These are phyloP conservation scores for Thamnophis sirtalis DNA, from an alignment of 2,113 vertebrate species.

Conservation along the genomic window DNA sequence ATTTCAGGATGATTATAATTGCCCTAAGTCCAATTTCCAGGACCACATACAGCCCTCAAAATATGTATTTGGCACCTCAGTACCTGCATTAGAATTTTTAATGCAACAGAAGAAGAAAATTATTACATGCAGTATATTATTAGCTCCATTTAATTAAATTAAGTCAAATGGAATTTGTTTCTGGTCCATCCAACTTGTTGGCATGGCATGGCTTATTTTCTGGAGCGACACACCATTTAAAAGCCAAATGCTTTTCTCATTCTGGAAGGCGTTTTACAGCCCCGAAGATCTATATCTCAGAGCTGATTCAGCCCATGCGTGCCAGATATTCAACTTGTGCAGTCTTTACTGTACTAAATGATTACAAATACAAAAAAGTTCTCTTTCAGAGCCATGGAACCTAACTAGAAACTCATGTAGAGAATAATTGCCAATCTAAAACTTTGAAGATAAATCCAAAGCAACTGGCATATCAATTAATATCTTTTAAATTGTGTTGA, in stretches of 20 bases:
- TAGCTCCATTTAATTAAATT: background rate
- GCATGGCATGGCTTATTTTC: background rate
- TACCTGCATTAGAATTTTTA: background rate
- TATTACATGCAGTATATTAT: background rate
- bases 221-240: background rate
- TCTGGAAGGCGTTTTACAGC: background rate
- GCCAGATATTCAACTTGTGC: background rate
- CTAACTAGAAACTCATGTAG: constrained; percentile 7
- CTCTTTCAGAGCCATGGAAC: constrained; percentile 4
- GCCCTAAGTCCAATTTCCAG: background rate
- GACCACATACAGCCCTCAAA: background rate
- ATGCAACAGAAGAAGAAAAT: background rate
- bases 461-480: constrained; percentile 28
- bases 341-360: background rate
- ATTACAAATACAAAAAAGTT: background rate
- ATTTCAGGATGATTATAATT: background rate
- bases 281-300: background rate
- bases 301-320: background rate
- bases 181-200: background rate
- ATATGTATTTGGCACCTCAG: background rate
- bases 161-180: background rate
- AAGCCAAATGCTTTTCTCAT: background rate
- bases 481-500: constrained; percentile 14
- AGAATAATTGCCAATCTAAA: constrained; percentile 10
- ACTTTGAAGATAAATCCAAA: constrained; percentile 11